Base-by-base conservation (phyloP, 2,888 invertebrate species). In the Yponomeuta evonymella region DNA sequence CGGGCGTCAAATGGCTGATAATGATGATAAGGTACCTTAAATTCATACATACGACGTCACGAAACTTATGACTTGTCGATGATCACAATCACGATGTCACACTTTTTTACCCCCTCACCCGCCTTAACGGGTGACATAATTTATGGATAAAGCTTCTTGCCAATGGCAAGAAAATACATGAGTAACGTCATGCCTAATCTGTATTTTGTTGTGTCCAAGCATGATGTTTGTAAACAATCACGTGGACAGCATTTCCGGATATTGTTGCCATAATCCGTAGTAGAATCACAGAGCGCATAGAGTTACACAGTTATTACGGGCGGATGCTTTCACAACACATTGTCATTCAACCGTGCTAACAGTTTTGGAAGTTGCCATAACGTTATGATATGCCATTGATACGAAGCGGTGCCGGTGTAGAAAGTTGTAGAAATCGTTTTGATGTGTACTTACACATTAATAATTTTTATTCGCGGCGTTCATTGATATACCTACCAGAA, bases 281-380 rank as follows among this genome's bases (percentile, higher is more conserved):
- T 62, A 70, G 36, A 62, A 23, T 29, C n/a, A 36, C 36, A 43
- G 30, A 30, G 65, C 33, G 8, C n/a, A 66, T 33, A 67, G 30
- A 67, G 43, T 36, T 67, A 67, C 67, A 66, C 43, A 67, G 67
- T 58, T 58, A 58, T 58, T 58, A 58, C 65, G 65, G 65, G 29
- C 10, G 29, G 65, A 33, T 3, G n/a, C 67, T 67, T 67, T 67
- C 67, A 67, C 67, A 33, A n/a, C 33, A 67, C n/a, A 67, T 67
- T 67, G 67, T 67, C 67, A 67, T 67, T 67, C 67, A 43, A 67
- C 30, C 65, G 12, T 48, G 48, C 67, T 10, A 65, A 67, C 67
- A 48, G 23, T 36, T 67, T 67, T 48, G 67, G 67, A 43, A 23
- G 43, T 23, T 67, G 48, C 43, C 30, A 43, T 67, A 43, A 43